A percentile compares a stretch with the other conserved stretches of the same genome.
phyloP scores from a whole-genome alignment of 2,797 vertebrate genomes.

The Lepus townsendii region DNA sequence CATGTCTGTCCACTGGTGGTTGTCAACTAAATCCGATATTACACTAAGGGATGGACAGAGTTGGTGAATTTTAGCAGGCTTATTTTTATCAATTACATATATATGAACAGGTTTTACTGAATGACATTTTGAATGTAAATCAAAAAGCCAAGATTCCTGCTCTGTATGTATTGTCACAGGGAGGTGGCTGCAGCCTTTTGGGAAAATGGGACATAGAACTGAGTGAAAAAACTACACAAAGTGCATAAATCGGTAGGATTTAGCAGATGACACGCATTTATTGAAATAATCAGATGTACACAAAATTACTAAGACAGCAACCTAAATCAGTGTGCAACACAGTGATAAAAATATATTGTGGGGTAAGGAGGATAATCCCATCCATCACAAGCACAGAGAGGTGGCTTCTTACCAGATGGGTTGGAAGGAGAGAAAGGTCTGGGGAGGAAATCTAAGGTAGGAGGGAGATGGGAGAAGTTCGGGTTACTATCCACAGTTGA shows the following conservation, averaged over 20 bases:
- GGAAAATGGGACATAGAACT: background rate
- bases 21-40: background rate
- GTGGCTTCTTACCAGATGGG: background rate
- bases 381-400: background rate
- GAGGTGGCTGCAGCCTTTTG: background rate
- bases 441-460: background rate
- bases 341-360: background rate
- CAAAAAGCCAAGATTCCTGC: background rate
- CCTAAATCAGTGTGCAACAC: background rate
- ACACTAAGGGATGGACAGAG: background rate
- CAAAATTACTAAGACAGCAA: conserved; percentile 30
- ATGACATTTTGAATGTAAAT: background rate
- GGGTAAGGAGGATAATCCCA: background rate
- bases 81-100: background rate
- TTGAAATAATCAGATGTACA: background rate
- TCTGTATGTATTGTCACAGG: background rate
- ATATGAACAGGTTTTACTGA: background rate
- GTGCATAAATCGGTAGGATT: background rate
- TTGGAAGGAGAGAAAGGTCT: background rate
- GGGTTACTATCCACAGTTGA: background rate
- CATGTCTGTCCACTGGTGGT: background rate
- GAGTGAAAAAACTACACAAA: background rate
- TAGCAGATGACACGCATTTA: background rate
- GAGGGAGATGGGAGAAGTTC: background rate
- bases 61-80: background rate